Evolutionary conservation across 1,140 invertebrate species (phyloP).

Genomic region (Zaprionus ghesquierei): DNA sequence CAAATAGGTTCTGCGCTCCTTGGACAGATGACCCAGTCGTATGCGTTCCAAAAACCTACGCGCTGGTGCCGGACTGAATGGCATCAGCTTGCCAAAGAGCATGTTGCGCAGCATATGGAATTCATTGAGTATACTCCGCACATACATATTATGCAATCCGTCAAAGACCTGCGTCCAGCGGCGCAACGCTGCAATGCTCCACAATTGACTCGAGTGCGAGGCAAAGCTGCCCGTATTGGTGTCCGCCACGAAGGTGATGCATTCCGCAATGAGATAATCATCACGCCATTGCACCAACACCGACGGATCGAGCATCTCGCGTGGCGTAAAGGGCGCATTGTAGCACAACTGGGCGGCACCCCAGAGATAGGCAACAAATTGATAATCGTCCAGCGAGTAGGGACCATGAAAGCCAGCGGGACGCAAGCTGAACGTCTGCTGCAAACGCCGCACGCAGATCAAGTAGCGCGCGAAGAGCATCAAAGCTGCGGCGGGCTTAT

Average conservation of each 20-base stretch:
- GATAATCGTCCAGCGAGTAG: constrained; percentile 56
- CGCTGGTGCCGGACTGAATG: constrained; percentile 16
- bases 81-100: constrained; percentile 46
- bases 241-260: constrained; percentile 21
- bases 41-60: background rate
- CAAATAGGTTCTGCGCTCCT: background rate
- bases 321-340: constrained; percentile 41
- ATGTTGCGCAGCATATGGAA: constrained; percentile 30
- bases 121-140: constrained; percentile 29
- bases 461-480: constrained; percentile 57
- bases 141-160: constrained; percentile 49
- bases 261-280: constrained; percentile 28
- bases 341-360: constrained; percentile 53
- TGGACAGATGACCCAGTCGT: constrained; percentile 26
- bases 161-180: constrained; percentile 45
- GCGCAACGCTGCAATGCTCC: constrained; percentile 41
- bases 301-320: constrained; percentile 32
- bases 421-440: constrained; percentile 28
- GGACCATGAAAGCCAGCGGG: constrained; percentile 32
- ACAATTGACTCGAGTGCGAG: constrained; percentile 53
- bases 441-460: constrained; percentile 43
- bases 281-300: background rate
- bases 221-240: constrained; percentile 43
- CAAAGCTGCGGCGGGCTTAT: constrained; percentile 44
- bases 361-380: constrained; percentile 60